These are phyloP conservation scores for Sphinx pinastri DNA, from an alignment of 2,888 invertebrate species.

Conservation along the genomic window DNA sequence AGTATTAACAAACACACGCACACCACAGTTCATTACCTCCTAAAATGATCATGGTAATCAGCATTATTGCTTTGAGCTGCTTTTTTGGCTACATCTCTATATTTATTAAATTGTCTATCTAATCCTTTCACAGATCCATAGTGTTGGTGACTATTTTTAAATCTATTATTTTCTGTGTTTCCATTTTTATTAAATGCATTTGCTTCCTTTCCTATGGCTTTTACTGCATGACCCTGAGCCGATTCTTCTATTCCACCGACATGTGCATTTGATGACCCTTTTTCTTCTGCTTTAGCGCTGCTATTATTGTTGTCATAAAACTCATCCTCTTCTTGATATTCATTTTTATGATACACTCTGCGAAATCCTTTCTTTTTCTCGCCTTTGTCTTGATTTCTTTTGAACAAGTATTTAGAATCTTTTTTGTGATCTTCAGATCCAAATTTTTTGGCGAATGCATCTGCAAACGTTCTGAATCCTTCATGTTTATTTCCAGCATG, in stretches of 20 bases:
- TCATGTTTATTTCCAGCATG: constrained; percentile 48
- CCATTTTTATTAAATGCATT: constrained; percentile 48
- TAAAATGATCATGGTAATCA: constrained; percentile 50
- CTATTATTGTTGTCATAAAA: constrained; percentile 69
- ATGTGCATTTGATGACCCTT: constrained; percentile 50
- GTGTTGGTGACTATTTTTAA: constrained; percentile 48
- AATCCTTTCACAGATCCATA: constrained; percentile 43
- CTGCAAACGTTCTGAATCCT: constrained; percentile 64
- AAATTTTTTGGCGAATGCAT: constrained; percentile 67
- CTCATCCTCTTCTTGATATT: constrained; percentile 73
- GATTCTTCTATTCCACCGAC: constrained; percentile 59
- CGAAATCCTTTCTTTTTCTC: constrained; percentile 70
- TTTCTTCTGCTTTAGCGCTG: constrained; percentile 55
- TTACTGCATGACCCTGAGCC: constrained; percentile 55
- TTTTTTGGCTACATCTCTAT: constrained; percentile 58
- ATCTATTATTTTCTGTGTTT: constrained; percentile 43
- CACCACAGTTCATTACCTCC: not conserved
- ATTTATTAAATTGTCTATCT: constrained; percentile 51
- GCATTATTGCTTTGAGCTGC: constrained; percentile 56
- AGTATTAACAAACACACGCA: not conserved
- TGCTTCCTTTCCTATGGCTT: constrained; percentile 47
- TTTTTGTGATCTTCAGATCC: constrained; percentile 60
- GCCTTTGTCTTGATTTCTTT: constrained; percentile 61
- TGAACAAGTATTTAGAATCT: constrained; percentile 52
- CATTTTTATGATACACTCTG: constrained; percentile 73